Evolutionary conservation across 2,113 vertebrate genomes (phyloP).

Genomic region (Paracanthobrama guichenoti): DNA sequence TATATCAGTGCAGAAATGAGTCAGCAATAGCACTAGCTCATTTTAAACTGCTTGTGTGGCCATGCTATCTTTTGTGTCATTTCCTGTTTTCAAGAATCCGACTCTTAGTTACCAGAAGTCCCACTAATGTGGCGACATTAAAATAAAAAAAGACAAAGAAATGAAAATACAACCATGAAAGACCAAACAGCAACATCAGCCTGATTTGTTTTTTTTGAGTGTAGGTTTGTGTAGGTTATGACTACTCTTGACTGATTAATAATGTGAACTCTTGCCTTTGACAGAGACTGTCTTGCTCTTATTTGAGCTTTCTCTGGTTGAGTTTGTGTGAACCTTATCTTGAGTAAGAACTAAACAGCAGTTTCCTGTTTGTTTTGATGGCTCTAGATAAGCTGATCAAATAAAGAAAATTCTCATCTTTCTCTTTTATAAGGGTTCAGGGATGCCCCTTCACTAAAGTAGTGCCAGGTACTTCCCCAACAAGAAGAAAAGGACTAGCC

Average conservation of each 20-base stretch:
- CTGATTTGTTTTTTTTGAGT: background rate
- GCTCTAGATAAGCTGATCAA: background rate
- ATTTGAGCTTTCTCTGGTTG: slow-evolving; percentile 21
- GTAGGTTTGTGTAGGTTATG: background rate
- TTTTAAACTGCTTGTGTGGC: slow-evolving; percentile 49
- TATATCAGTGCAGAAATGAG: slow-evolving; percentile 20
- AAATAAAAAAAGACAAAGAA: slow-evolving; percentile 10
- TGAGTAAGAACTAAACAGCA: background rate
- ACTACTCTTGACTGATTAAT: background rate
- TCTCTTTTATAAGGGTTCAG: background rate
- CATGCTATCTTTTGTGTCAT: slow-evolving; percentile 27
- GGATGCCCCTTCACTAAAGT: slow-evolving; percentile 19
- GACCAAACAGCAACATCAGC: slow-evolving; percentile 7
- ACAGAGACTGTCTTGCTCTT: slow-evolving; percentile 10
- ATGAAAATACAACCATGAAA: slow-evolving; percentile 8
- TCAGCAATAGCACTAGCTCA: slow-evolving; percentile 5
- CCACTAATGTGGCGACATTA: slow-evolving; percentile 31
- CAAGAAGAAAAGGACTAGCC: background rate
- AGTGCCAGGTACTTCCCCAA: background rate
- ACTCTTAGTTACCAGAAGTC: slow-evolving; percentile 46
- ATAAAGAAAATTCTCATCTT: background rate
- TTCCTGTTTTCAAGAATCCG: slow-evolving; percentile 57
- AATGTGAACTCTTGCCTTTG: background rate
- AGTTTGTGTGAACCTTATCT: slow-evolving; percentile 22
- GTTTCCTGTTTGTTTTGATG: slow-evolving; percentile 33